Evolutionary conservation across 2,113 vertebrate genomes (phyloP), one percentile per base, ranked within the genome.

Genomic region (Leptobrachium ailaonicum): DNA sequence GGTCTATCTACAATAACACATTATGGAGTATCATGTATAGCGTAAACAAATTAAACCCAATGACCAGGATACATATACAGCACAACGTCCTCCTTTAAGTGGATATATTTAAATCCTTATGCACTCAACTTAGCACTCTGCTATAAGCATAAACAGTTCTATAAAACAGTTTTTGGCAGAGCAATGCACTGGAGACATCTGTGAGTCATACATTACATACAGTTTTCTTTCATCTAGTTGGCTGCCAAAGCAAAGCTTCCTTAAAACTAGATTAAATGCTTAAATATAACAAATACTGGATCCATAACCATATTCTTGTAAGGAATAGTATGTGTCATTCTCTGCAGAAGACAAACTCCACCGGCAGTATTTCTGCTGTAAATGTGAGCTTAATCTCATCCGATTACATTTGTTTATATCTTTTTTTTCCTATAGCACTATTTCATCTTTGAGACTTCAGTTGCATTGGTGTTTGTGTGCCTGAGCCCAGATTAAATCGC

Each of bases 131-230:
- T 78, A 47, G 32, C 68, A 63, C 54, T 45, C 76, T 78, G 47
- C 60, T 71, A 78, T 40, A 70, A 71, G 68, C 42, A 78, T 78
- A 78, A 78, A 78, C 76, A 78, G 62, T 77, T 62, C 76, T 78
- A 63, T 78, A 62, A 71, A 71, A 63, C 43, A 50, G 56, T 71
- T 41, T 78, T 78, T 78, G 76, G 76, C 68, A 63, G 67, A 32
- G 47, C 62, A 71, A 45, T 41, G 70, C 43, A 71, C 43, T 78
- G 10, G 60, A 78, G 60, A 71, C 76, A 78, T 78, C 76, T 78
- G 76, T 78, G 76, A 78, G 71, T 20, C 68, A 78, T 78, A 78
- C 32, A 47, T 63, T 63, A 50, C 11, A 50, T 71, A 41, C 44
- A 41, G 13, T 50, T 50, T 47, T 71, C 56, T 71, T 77, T 77